Base-by-base conservation (phyloP, 2,797 vertebrate species). In the Pseudochirops corinnae region DNA sequence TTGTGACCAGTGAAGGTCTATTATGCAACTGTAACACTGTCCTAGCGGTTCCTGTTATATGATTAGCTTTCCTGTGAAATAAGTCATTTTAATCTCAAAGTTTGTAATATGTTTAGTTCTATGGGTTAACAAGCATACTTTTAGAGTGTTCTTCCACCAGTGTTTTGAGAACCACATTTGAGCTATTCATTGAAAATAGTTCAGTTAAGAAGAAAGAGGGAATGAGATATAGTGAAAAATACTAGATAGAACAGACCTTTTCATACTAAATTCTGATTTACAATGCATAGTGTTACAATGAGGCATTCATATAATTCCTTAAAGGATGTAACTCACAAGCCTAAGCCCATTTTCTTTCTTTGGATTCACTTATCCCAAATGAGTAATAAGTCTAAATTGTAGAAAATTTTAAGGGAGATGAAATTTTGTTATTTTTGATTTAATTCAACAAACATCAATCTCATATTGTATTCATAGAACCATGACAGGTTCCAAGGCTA, bases 201-300 rank as follows among this genome's bases (percentile, higher is more conserved):
- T 33, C 29, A 74, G 16, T 39, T 55, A 74, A 74, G n/a, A 74
- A 74, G n/a, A n/a, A 67, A 39, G 33, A n/a, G 62, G 31, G n/a
- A n/a, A n/a, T 67, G 5, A 67, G 33, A 67, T 67, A 74, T 33
- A 18, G 16, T 39, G 33, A 74, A 67, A n/a, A 67, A 16, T 74
- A 7, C 16, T 74, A 33, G n/a, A 6, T 6, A 74, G 62, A n/a
- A 2, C 33, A n/a, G 13, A 74, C 33, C 14, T 39, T 74, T 39
- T 31, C 29, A 62, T 62, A 31, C 29, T 95, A 97, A 96, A 90
- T 96, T 97, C 53, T 96, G 6, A 4, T 96, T 55, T 94, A 52
- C 4, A 93, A 95, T 97, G 56, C 93, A 46, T 57, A 87, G n/a
- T 55, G 55, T 91, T 60, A 46, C 58, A 91, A 33, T 53, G 33